These are phyloP conservation scores for Pangasius mekongensis DNA, from an alignment of 2,797 vertebrate species.

Conservation along the genomic window DNA sequence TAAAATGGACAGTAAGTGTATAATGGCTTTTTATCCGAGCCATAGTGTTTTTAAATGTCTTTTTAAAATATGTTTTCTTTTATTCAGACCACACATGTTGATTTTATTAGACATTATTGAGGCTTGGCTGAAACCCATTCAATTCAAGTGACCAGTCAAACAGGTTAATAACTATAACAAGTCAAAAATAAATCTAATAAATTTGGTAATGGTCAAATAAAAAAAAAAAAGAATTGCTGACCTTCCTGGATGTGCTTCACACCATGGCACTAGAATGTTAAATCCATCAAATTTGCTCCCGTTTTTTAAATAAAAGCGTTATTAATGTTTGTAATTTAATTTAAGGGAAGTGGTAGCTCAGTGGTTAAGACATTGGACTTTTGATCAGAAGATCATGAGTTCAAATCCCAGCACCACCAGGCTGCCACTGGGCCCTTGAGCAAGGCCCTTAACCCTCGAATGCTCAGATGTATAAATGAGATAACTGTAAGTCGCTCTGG, in stretches of 20 bases:
- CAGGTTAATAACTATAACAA: neutral
- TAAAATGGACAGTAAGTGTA: too few relatives aligned
- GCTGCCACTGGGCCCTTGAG: too few relatives aligned
- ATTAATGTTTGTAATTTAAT: neutral
- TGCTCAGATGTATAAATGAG: too few relatives aligned
- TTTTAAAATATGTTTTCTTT: neutral
- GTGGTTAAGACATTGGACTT: too few relatives aligned
- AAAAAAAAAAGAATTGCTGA: neutral
- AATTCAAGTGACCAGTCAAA: neutral
- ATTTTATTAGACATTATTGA: too few relatives aligned
- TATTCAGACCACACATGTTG: too few relatives aligned
- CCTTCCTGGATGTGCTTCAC: neutral
- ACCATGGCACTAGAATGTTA: neutral
- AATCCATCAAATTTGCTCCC: neutral
- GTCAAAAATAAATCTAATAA: neutral
- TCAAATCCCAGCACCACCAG: too few relatives aligned
- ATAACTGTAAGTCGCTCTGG: too few relatives aligned
- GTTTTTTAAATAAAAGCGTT: neutral
- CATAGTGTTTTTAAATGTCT: neutral
- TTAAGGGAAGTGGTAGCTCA: too few relatives aligned
- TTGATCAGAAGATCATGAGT: too few relatives aligned
- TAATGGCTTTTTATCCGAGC: too few relatives aligned
- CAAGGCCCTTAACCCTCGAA: too few relatives aligned
- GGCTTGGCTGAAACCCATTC: neutral
- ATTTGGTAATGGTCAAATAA: neutral